phyloP scores from a whole-genome alignment of 2,888 invertebrate species.

The Eremobia ochroleuca region DNA sequence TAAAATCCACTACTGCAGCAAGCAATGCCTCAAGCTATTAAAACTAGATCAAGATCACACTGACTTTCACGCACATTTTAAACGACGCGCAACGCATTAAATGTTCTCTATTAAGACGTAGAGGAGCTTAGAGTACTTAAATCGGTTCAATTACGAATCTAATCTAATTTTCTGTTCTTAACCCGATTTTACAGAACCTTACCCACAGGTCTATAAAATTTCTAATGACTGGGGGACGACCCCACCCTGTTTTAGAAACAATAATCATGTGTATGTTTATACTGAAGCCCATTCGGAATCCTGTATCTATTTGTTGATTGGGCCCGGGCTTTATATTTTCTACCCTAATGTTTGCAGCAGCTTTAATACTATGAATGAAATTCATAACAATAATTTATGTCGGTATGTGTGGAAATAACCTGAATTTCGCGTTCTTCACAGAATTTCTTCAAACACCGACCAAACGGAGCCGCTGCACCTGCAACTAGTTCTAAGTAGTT shows the following conservation, averaged over 20 bases:
- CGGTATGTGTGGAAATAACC: not conserved
- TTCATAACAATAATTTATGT: not conserved
- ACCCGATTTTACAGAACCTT: slow-evolving; percentile 11
- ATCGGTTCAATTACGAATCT: slow-evolving; percentile 38
- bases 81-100: slow-evolving; percentile 25
- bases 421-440: not conserved
- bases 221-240: not conserved
- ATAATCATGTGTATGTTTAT: slow-evolving; percentile 6
- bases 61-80: slow-evolving; percentile 36
- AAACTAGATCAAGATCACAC: slow-evolving; percentile 40
- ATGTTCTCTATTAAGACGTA: slow-evolving; percentile 16
- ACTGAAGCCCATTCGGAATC: not conserved
- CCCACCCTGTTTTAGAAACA: not conserved
- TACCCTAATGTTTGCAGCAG: not conserved
- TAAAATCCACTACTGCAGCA: not conserved
- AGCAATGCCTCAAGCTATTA: not conserved
- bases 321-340: not conserved
- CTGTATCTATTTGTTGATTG: not conserved
- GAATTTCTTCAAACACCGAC: not conserved
- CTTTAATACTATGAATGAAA: not conserved
- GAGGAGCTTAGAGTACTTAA: slow-evolving; percentile 19
- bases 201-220: not conserved
- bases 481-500: not conserved
- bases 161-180: slow-evolving; percentile 23
- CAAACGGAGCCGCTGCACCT: slow-evolving; percentile 11